Percentiles rank a stretch among this genome's conserved stretches.
Evolutionary conservation across 1,140 invertebrate genomes (phyloP).

Genomic region (Triops cancriformis): DNA sequence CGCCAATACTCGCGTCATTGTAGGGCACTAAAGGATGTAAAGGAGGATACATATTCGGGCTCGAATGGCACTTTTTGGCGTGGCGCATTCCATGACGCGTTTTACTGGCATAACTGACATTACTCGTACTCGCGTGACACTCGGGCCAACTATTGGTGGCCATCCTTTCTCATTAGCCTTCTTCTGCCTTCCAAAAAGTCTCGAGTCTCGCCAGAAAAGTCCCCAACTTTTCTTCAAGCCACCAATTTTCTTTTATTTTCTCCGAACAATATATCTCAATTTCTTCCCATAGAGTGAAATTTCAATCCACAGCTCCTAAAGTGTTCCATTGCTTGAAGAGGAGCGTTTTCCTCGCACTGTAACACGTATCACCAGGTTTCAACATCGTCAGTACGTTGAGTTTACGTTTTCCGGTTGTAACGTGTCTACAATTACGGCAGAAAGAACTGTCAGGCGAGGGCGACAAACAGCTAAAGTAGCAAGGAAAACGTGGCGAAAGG

Average conservation of each 20-base stretch:
- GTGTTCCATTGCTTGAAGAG: not conserved
- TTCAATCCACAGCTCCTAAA: not conserved
- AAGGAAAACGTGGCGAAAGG: too few relatives aligned
- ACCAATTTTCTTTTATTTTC: too few relatives aligned
- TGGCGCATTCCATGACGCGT: not conserved
- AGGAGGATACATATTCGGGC: not conserved
- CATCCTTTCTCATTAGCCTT: not conserved
- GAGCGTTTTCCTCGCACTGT: not conserved
- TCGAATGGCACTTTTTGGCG: not conserved
- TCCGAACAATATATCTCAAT: too few relatives aligned
- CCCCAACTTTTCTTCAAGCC: too few relatives aligned
- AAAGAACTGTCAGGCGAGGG: too few relatives aligned
- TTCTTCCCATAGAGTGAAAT: not conserved
- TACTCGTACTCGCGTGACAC: not conserved
- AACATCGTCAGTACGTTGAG: not conserved
- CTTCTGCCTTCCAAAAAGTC: not conserved
- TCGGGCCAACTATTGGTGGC: slow-evolving; percentile 3
- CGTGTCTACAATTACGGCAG: not conserved
- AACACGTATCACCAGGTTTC: not conserved
- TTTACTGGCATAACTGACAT: not conserved
- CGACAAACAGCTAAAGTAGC: too few relatives aligned
- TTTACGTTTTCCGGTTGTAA: not conserved
- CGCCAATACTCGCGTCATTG: slow-evolving; percentile 2
- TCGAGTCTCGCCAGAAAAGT: too few relatives aligned
- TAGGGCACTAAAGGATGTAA: not conserved